Evolutionary conservation across 1,140 invertebrate genomes (phyloP).

Genomic region (Anastrepha obliqua): DNA sequence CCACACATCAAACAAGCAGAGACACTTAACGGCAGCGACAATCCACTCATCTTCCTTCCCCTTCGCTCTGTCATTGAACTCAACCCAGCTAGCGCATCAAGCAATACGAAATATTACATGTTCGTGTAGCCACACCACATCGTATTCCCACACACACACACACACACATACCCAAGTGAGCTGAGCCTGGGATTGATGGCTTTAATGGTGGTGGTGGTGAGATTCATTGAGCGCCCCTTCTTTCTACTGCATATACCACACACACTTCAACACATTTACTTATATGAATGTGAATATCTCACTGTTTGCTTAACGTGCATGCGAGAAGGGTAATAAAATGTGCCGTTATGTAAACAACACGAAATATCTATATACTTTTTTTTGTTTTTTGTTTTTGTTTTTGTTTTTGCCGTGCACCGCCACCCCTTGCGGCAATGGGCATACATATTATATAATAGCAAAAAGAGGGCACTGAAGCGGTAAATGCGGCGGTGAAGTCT

Average conservation of each 20-base stretch:
- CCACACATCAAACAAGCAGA: conserved; percentile 12
- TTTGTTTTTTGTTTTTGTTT: background rate
- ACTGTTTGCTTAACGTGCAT: conserved; percentile 27
- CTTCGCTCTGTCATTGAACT: background rate
- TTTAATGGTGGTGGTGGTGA: conserved; percentile 15
- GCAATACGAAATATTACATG: background rate
- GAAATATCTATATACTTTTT: background rate
- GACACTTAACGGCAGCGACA: conserved; percentile 6
- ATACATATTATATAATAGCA: background rate
- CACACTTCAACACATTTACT: too few species aligned
- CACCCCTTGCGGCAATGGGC: background rate
- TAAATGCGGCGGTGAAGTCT: background rate
- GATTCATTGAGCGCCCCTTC: background rate
- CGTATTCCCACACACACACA: background rate
- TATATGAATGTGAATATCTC: background rate
- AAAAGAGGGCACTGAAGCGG: conserved; percentile 11
- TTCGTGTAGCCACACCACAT: conserved; percentile 20
- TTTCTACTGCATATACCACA: background rate
- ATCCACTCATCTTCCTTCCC: background rate
- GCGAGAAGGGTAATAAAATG: conserved; percentile 46
- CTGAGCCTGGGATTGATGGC: conserved; percentile 31
- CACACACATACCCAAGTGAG: background rate
- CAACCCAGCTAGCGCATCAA: background rate
- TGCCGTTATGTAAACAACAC: conserved; percentile 48
- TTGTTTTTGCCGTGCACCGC: background rate